These are phyloP conservation scores for Pseudorectes ferrugineus DNA, from an alignment of 2,113 vertebrate genomes.

Conservation along the genomic window DNA sequence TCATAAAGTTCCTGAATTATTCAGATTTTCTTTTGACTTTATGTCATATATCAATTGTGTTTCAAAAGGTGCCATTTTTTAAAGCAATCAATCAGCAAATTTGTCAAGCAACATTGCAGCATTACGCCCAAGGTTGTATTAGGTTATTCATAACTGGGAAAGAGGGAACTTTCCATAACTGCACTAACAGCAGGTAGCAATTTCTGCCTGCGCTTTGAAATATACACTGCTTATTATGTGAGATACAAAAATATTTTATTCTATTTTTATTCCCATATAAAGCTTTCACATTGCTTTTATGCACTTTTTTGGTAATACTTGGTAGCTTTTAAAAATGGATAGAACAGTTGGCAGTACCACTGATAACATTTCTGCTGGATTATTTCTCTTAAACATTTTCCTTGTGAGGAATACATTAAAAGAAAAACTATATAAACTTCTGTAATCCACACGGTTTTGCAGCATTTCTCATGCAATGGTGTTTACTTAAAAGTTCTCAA, in stretches of 20 bases:
- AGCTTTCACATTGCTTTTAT: neutral
- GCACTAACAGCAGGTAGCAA: neutral
- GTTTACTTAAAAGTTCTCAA: neutral
- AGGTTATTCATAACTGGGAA: neutral
- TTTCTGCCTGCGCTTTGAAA: neutral
- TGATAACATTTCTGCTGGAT: neutral
- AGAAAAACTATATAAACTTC: neutral
- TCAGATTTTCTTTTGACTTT: neutral
- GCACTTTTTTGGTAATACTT: neutral
- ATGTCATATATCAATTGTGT: neutral
- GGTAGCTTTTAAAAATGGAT: neutral
- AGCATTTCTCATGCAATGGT: neutral
- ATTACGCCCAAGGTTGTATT: neutral
- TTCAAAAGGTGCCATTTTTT: neutral
- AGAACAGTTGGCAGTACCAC: neutral
- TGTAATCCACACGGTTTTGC: neutral
- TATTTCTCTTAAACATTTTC: neutral
- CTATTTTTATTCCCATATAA: neutral
- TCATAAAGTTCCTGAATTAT: neutral
- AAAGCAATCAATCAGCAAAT: neutral
- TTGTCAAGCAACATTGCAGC: neutral
- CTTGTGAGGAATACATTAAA: neutral
- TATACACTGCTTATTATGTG: rapidly evolving
- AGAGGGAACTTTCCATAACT: neutral
- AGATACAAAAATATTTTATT: neutral